Evolutionary conservation across 2,113 vertebrate genomes (phyloP).

Genomic region (Microcebus jonahi): DNA sequence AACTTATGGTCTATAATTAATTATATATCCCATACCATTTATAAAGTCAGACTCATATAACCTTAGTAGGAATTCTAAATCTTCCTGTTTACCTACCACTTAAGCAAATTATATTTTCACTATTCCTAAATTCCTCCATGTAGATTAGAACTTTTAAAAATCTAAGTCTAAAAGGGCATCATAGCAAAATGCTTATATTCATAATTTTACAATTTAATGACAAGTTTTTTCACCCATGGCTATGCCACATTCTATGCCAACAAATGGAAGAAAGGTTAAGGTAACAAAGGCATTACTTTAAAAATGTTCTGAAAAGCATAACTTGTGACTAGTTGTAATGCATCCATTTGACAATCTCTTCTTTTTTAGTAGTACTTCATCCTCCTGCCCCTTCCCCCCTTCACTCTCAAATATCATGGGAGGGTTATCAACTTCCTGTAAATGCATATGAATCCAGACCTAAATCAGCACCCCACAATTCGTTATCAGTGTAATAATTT

Average conservation of each 20-base stretch:
- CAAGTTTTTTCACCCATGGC: not conserved
- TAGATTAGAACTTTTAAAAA: not conserved
- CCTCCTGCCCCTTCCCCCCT: not conserved
- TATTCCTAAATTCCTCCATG: not conserved
- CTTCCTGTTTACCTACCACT: not conserved
- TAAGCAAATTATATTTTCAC: slow-evolving; percentile 15
- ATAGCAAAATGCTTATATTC: slow-evolving; percentile 37
- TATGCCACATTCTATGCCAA: slow-evolving; percentile 30
- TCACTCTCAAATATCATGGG: not conserved
- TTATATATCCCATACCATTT: not conserved
- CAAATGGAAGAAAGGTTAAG: not conserved
- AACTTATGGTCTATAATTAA: not conserved
- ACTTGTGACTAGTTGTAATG: slow-evolving; percentile 28
- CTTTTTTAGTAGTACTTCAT: not conserved
- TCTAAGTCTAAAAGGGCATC: slow-evolving; percentile 35
- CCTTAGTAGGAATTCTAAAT: slow-evolving; percentile 36
- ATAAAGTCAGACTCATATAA: slow-evolving; percentile 5
- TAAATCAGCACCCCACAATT: slow-evolving; percentile 39
- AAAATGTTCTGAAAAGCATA: not conserved
- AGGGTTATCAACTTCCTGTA: not conserved
- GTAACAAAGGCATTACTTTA: slow-evolving; percentile 48
- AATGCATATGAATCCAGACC: slow-evolving; percentile 19
- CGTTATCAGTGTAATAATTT: not conserved
- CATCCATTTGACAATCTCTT: not conserved
- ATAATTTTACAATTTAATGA: not conserved